Conservation (phyloP, 1,140 invertebrate species). For the Solen grandis region DNA sequence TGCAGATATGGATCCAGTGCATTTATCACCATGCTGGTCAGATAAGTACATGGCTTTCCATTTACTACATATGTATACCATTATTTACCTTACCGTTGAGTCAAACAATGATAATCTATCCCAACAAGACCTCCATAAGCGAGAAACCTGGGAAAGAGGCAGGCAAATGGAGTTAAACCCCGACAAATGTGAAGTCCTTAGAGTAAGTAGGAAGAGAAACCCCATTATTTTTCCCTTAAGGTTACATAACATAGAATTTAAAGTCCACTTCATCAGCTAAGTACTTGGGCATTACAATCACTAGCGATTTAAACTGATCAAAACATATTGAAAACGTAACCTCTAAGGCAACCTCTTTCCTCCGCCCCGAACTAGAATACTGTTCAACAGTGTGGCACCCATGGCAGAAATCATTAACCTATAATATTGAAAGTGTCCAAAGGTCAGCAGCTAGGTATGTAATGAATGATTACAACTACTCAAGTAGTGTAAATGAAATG, state of each 20-base stretch:
- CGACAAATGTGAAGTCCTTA: no score
- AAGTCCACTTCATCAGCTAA: constrained; percentile 2
- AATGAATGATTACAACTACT: no score
- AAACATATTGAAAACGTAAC: constrained; percentile 23
- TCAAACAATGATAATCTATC: not conserved
- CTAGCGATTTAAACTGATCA: constrained; percentile 17
- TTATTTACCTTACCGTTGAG: not conserved
- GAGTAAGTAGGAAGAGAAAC: constrained; percentile 15
- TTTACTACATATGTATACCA: no score
- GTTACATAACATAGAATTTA: constrained; percentile 6
- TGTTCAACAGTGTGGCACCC: no score
- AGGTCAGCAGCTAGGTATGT: no score
- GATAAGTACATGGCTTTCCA: no score
- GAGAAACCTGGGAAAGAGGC: constrained; percentile 8
- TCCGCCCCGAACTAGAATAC: no score
- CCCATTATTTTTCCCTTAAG: constrained; percentile 6
- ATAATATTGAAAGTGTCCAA: no score
- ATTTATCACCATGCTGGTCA: no score
- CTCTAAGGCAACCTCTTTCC: constrained; percentile 7
- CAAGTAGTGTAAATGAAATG: no score
- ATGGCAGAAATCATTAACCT: no score
- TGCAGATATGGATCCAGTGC: no score
- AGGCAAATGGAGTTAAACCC: constrained; percentile 38
- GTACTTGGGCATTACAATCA: constrained; percentile 22
- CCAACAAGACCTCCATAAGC: not conserved